Evolutionary conservation across 2,888 invertebrate genomes (phyloP).

Genomic region (Aricia artaxerxes): DNA sequence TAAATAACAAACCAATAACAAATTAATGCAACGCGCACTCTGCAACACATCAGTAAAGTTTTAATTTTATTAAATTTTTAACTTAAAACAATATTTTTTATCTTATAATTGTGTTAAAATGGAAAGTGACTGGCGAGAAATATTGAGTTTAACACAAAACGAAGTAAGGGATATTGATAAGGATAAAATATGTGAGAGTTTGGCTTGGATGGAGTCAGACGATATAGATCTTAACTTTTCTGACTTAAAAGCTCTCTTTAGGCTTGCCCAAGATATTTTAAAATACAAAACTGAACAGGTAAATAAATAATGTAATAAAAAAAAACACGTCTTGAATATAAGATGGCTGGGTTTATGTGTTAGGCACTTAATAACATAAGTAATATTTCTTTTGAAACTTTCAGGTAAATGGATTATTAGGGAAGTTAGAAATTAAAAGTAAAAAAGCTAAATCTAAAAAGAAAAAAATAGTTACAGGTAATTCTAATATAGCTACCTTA

Average conservation of each 20-base stretch:
- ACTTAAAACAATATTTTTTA: background rate
- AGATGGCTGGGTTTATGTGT: no score
- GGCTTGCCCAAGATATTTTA: constrained; percentile 83
- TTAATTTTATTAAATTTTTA: background rate
- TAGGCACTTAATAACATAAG: background rate
- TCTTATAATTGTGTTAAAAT: constrained; percentile 50
- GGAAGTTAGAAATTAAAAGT: constrained; percentile 57
- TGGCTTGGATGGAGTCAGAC: constrained; percentile 82
- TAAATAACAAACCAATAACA: background rate
- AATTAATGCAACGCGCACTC: background rate
- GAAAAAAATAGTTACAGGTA: constrained; percentile 53
- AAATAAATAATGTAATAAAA: constrained; percentile 40
- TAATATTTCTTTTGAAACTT: constrained; percentile 20
- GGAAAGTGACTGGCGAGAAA: constrained; percentile 81
- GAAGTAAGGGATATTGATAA: constrained; percentile 81
- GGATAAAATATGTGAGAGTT: constrained; percentile 82
- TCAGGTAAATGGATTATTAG: constrained; percentile 65
- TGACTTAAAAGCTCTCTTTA: constrained; percentile 79
- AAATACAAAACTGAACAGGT: constrained; percentile 86
- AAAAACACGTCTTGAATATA: no score
- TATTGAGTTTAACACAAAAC: constrained; percentile 76
- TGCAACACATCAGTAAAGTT: background rate
- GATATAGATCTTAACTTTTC: constrained; percentile 78
- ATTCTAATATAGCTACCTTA: background rate
- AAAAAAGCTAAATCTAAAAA: constrained; percentile 59